Evolutionary conservation across 2,797 vertebrate genomes (phyloP), one percentile per base, ranked within the genome.

Genomic region (Carduelis carduelis): DNA sequence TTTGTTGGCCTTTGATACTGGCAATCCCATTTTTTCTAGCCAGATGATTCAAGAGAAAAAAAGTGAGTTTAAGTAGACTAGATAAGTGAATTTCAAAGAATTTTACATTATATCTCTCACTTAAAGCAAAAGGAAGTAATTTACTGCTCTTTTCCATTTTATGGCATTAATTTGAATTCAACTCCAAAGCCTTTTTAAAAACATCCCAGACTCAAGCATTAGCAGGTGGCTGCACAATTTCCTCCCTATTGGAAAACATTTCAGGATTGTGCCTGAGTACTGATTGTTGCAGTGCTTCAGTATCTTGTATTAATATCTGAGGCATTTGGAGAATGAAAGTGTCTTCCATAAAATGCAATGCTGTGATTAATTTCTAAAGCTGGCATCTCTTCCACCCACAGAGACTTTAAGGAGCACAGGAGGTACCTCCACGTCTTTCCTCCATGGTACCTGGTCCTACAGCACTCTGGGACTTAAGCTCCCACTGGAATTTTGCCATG

Each of bases 111-210:
- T 32, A 24, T 20, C 5, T 65, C 65, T 81, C 4, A 1, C 23
- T 78, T 34, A 77, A 72, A 52, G 22, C 14, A 53, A 44, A 66
- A 76, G 14, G 34, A 74, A 39, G 14, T 4, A 37, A 86, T 65
- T 43, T 60, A 44, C 17, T 63, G 6, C 39, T 55, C 5, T 56
- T 69, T 91, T 79, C 41, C 30, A 55, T 39, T 82, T 94, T 43
- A 57, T 15, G 19, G 11, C 47, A 46, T 65, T 78, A 52, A 81
- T 57, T 64, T 64, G 43, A 86, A 81, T 71, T 88, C 56, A 93
- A 15, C 14, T 87, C 14, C 60, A 30, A 70, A 63, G 61, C 17
- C 28, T 44, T 70, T 89, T 68, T 11, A 75, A 72, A 88, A 84
- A 57, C 1, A 5, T 57, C 32, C 34, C 44, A 77, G 60, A 60